Percentiles rank a stretch among this genome's conserved stretches.
Conservation (phyloP, 2,888 invertebrate species). For the Drosophila stalkeri region DNA sequence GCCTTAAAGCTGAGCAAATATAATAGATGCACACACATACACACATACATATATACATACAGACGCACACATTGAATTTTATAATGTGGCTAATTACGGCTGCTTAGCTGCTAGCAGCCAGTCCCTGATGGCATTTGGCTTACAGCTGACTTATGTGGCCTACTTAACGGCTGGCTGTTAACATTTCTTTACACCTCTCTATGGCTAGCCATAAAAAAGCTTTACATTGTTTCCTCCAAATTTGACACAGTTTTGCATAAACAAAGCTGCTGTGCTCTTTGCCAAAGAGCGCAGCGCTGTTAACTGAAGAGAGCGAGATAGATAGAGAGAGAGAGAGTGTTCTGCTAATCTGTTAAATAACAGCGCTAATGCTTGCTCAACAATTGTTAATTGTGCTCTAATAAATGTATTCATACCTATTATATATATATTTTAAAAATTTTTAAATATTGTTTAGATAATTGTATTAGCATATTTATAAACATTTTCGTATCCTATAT, state of each 20-base stretch:
- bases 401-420: not conserved
- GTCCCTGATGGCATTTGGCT: conserved; percentile 16
- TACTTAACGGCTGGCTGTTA: conserved; percentile 48
- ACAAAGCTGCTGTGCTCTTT: conserved; percentile 45
- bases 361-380: conserved; percentile 22
- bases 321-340: not conserved
- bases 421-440: too few species aligned
- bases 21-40: conserved; percentile 1
- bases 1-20: conserved; percentile 28
- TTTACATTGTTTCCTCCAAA: conserved; percentile 41
- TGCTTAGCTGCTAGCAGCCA: conserved; percentile 19
- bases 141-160: conserved; percentile 40
- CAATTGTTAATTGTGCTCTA: conserved; percentile 15
- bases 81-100: conserved; percentile 38
- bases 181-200: conserved; percentile 51
- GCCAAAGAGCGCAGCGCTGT: conserved; percentile 55
- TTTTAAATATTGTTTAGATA: not conserved
- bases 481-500: too few species aligned
- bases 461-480: not conserved
- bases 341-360: not conserved
- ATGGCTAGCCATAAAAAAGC: conserved; percentile 59
- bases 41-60: not conserved
- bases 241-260: conserved; percentile 55
- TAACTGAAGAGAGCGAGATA: conserved; percentile 8
- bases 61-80: not conserved